phyloP scores from a whole-genome alignment of 2,113 vertebrate genomes.

The Sardina pilchardus region DNA sequence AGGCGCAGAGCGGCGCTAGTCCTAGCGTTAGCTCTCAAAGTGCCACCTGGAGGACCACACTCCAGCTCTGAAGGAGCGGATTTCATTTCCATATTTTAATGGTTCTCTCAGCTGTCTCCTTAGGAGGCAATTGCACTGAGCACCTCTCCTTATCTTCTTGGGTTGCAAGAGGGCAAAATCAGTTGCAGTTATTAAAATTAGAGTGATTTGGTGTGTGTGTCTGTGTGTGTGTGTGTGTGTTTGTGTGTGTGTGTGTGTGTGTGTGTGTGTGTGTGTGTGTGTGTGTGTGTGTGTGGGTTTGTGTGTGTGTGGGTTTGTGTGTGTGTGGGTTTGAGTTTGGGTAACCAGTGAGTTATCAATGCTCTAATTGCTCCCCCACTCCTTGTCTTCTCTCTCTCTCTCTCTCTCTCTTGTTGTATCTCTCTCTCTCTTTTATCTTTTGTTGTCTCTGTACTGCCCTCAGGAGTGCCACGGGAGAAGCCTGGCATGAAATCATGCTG shows the following conservation, averaged over 20 bases:
- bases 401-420: background rate
- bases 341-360: background rate
- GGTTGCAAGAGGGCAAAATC: background rate
- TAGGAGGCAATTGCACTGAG: background rate
- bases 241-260: background rate
- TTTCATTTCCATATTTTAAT: constrained; percentile 26
- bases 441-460: background rate
- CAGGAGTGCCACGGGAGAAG: constrained; percentile 94
- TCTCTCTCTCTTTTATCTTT: background rate
- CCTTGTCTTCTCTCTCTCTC: background rate
- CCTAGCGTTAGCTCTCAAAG: background rate
- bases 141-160: background rate
- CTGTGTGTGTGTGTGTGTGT: background rate
- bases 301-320: background rate
- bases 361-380: background rate
- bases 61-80: background rate
- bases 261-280: background rate
- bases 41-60: constrained; percentile 30
- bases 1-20: background rate
- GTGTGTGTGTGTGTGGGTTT: background rate
- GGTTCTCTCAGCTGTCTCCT: background rate
- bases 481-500: constrained; percentile 97
- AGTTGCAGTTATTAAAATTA: background rate
- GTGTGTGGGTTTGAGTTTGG: constrained; percentile 18
- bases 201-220: background rate